Percentiles rank a stretch among this genome's conserved stretches.
These are phyloP conservation scores for Scaptomyza graminum DNA, from an alignment of 1,140 invertebrate genomes.

Conservation along the genomic window DNA sequence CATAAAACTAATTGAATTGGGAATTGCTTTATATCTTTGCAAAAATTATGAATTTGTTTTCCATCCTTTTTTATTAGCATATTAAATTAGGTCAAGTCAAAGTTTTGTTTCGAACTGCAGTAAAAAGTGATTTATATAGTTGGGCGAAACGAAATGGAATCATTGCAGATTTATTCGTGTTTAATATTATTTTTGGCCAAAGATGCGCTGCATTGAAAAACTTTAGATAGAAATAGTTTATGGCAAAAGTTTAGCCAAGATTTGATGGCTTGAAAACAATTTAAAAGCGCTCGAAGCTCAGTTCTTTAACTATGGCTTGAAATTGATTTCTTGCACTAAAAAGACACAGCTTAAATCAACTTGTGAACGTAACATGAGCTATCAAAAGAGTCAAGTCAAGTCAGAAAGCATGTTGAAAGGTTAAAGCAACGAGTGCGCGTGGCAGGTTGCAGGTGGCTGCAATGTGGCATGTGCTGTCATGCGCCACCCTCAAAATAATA, in stretches of 20 bases:
- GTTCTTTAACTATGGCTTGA: neutral
- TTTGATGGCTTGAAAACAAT: neutral
- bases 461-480: conserved; percentile 30
- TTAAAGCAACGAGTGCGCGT: neutral
- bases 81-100: neutral
- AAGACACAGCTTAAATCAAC: no score
- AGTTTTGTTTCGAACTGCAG: neutral
- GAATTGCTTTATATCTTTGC: neutral
- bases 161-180: neutral
- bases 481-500: conserved; percentile 6
- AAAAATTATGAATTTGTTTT: neutral
- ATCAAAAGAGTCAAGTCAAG: neutral
- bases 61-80: neutral
- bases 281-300: neutral
- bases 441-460: conserved; percentile 18
- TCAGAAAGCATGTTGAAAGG: conserved; percentile 12
- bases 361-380: neutral
- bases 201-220: neutral
- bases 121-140: neutral
- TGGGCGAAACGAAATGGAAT: neutral
- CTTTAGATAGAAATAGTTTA: neutral
- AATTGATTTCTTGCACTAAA: no score
- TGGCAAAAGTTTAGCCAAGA: neutral
- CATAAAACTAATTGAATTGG: conserved; percentile 8
- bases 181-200: neutral